A percentile compares a stretch with the other conserved stretches of the same genome.
Conservation (phyloP, 35 echinoderm and acorn worm species). For the Eucidaris tribuloides region DNA sequence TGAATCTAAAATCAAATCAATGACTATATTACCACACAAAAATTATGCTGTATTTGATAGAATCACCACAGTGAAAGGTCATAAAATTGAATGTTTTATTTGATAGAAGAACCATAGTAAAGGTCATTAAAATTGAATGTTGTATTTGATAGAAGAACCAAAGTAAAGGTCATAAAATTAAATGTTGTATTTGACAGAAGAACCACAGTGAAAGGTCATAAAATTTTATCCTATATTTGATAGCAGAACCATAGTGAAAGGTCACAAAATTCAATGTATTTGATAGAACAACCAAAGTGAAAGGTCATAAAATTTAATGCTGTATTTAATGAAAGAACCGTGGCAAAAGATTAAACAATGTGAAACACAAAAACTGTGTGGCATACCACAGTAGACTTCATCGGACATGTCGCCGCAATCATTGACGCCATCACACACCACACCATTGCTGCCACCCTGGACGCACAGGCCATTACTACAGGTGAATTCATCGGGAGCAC, state of each 20-base stretch:
- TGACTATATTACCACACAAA: neutral
- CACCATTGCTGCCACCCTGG: constrained; percentile 12
- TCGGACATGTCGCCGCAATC: constrained; percentile 60
- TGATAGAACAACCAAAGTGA: too few relatives aligned
- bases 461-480: constrained; percentile 55
- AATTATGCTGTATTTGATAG: neutral
- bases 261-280: too few relatives aligned
- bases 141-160: too few relatives aligned
- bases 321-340: too few relatives aligned
- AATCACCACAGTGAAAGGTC: neutral
- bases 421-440: constrained; percentile 53
- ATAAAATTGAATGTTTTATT: too few relatives aligned
- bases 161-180: too few relatives aligned
- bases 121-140: too few relatives aligned
- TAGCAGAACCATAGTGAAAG: too few relatives aligned
- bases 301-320: too few relatives aligned
- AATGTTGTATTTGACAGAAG: neutral
- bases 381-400: constrained; percentile 61
- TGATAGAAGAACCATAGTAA: neutral
- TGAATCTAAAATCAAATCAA: neutral
- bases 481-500: constrained; percentile 47
- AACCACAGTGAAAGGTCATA: too few relatives aligned
- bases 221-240: neutral
- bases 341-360: too few relatives aligned
- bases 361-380: too few relatives aligned